A percentile compares a stretch with the other conserved stretches of the same genome.
These are phyloP conservation scores for Aegithalos caudatus DNA, from an alignment of 2,113 vertebrate genomes.

Conservation along the genomic window DNA sequence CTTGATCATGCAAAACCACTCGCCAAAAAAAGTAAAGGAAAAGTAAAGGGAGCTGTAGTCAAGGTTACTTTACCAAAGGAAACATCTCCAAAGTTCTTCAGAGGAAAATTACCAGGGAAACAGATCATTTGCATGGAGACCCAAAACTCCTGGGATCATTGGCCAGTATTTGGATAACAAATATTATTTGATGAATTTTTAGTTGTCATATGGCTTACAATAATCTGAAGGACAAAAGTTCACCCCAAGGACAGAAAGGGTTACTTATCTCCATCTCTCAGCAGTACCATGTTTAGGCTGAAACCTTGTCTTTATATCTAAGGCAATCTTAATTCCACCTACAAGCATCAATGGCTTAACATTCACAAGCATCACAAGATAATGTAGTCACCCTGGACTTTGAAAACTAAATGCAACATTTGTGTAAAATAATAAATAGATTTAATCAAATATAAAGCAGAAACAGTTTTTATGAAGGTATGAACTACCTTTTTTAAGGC, in stretches of 20 bases:
- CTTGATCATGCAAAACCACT: background rate
- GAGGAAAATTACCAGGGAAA: background rate
- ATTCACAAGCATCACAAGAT: constrained; percentile 53
- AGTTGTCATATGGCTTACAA: background rate
- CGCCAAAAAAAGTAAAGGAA: background rate
- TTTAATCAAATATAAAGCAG: background rate
- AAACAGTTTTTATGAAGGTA: background rate
- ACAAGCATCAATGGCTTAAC: constrained; percentile 38
- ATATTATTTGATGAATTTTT: background rate
- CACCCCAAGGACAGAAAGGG: background rate
- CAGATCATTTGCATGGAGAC: background rate
- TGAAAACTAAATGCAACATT: constrained; percentile 10
- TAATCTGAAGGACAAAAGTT: background rate
- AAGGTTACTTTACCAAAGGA: background rate
- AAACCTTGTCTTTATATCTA: constrained; percentile 28
- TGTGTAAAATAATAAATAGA: constrained; percentile 31
- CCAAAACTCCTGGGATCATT: background rate
- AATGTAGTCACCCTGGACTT: constrained; percentile 32
- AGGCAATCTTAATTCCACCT: constrained; percentile 57
- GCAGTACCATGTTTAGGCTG: background rate
- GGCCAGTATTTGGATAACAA: background rate
- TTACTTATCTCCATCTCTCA: background rate
- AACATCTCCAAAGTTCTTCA: background rate
- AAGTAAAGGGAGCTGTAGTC: background rate
- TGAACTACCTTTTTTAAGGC: background rate